Base-by-base conservation (phyloP, 2,888 invertebrate species). In the Hypena proboscidalis region DNA sequence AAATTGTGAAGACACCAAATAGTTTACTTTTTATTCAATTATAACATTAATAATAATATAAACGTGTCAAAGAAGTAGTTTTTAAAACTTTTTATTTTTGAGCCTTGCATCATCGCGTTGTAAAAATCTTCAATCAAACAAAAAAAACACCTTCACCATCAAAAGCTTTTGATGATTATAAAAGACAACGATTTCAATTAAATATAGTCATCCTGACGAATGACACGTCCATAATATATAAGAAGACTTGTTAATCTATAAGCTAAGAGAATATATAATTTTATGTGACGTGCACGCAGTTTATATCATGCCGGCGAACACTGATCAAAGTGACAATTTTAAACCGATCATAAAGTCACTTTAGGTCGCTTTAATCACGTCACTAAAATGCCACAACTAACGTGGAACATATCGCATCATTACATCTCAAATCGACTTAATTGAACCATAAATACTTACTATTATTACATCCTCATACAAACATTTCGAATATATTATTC, bases 191-290 rank as follows among this genome's bases (percentile, higher is more conserved):
- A n/a, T n/a, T n/a, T n/a, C n/a, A n/a, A n/a, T n/a, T 13, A 5
- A 26, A 26, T 26, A 7, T 7, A 26, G 26, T 14, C 26, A 26
- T 26, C 26, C 3, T 4, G 17, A 13, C 6, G 13, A 26, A 29
- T 29, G 4, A 17, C 17, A 4, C 5, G 14, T 8, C n/a, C 19
- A 31, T 31, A 20, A 19, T 20, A n/a, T n/a, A n/a, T n/a, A 20
- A 19, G 8, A n/a, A 30, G 46, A 37, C 25, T 36, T 51, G 43
- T 59, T 60, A 62, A 75, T 75, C 68, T 61, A 74, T 71, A 74
- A 58, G 35, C 35, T 49, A 26, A 49, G 52, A 70, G 70, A 63
- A 68, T 68, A 68, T 70, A 70, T 58, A 70, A 64, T 56, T 34
- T 34, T 41, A 29, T 19, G n/a, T 17, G 15, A 33, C 29, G 13